A percentile compares a stretch with the other conserved stretches of the same genome.
Conservation (phyloP, 2,797 vertebrate genomes). For the Spizella passerina region DNA sequence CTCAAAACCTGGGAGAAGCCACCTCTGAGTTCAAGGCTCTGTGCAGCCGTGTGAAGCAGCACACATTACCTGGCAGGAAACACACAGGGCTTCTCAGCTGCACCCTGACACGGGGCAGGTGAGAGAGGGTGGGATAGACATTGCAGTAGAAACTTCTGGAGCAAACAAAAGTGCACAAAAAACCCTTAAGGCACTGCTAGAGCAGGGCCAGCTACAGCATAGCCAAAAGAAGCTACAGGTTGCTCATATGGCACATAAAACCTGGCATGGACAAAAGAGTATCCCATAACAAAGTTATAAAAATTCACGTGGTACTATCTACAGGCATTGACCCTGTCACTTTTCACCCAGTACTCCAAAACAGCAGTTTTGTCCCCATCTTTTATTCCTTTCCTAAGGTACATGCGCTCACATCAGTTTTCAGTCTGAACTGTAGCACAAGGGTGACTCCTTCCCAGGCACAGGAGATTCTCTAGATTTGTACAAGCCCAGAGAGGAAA, state of each 20-base stretch:
- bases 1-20: not conserved
- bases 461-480: not conserved
- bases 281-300: not conserved
- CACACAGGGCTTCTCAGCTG: not conserved
- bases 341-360: not conserved
- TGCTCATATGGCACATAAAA: not conserved
- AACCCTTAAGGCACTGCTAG: not conserved
- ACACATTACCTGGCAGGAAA: not conserved
- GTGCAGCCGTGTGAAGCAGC: accelerated
- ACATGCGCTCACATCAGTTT: not conserved
- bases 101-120: accelerated
- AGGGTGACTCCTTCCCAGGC: not conserved
- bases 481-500: not conserved
- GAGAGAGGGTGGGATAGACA: not conserved
- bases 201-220: not conserved
- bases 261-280: not conserved
- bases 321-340: accelerated
- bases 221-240: not conserved
- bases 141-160: not conserved
- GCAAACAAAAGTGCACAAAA: not conserved
- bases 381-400: not conserved
- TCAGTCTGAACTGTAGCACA: not conserved
- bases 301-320: not conserved
- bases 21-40: not conserved
- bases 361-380: not conserved